phyloP scores from a whole-genome alignment of 2,888 invertebrate genomes.

The Xestoiulus laeticollis region DNA sequence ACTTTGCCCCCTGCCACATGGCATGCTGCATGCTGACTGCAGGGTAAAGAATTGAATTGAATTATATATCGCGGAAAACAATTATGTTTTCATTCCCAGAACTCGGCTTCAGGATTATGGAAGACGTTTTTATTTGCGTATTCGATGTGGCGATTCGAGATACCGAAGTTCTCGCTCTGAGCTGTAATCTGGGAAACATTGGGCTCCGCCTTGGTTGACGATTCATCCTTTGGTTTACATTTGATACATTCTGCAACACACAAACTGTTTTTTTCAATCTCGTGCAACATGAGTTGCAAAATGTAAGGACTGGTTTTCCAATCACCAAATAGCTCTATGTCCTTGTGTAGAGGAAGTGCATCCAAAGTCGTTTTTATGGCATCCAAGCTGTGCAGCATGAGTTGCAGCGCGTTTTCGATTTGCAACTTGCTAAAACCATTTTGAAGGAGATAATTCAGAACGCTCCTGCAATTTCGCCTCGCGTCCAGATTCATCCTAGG shows the following conservation, averaged over 20 bases:
- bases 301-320: background rate
- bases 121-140: background rate
- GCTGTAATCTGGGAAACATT: background rate
- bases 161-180: background rate
- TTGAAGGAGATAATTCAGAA: background rate
- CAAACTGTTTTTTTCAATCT: background rate
- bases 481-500: background rate
- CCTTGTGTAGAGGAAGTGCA: background rate
- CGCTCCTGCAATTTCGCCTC: background rate
- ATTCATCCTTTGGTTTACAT: too few species aligned
- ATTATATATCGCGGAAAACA: too few species aligned
- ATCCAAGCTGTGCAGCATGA: slow-evolving; percentile 3
- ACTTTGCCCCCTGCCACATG: too few species aligned
- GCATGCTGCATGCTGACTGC: too few species aligned
- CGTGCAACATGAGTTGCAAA: slow-evolving; percentile 11
- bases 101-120: background rate
- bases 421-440: slow-evolving; percentile 8
- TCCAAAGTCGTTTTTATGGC: background rate
- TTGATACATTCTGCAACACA: background rate
- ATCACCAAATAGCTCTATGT: background rate
- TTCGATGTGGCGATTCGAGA: background rate
- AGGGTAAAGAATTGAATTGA: too few species aligned
- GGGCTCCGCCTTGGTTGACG: background rate
- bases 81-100: background rate
- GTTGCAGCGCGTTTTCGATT: background rate